Conservation (phyloP, 2,113 vertebrate genomes). For the Rhagologus leucostigma region DNA sequence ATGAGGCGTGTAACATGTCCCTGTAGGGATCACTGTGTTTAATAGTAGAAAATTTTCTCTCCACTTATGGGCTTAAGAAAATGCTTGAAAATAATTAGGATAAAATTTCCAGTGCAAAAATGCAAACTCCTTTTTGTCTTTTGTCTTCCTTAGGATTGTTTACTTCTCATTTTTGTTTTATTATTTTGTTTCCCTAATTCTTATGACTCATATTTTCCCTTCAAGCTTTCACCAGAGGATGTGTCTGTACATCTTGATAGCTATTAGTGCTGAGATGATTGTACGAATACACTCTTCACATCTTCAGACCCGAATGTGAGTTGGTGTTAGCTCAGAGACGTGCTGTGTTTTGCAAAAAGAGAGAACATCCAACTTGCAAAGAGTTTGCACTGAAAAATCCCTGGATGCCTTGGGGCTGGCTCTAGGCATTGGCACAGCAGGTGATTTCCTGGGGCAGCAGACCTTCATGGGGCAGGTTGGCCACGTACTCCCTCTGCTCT, state of each 20-base stretch:
- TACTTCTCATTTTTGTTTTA: neutral
- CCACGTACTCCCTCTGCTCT: fast-evolving
- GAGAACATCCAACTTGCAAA: neutral
- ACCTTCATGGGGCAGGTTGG: fast-evolving
- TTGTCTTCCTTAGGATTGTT: neutral
- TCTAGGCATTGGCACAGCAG: neutral
- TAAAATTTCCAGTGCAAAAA: neutral
- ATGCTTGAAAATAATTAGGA: neutral
- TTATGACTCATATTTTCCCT: neutral
- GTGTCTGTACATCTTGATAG: neutral
- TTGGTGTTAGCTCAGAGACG: neutral
- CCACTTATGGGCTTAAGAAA: neutral
- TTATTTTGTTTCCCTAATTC: neutral
- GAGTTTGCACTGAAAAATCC: neutral
- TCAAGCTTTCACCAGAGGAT: neutral
- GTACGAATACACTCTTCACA: neutral
- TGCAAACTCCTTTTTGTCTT: neutral
- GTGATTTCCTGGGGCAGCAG: neutral
- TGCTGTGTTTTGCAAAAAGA: neutral
- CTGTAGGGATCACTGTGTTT: neutral
- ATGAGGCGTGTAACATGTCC: neutral
- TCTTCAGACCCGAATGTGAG: neutral
- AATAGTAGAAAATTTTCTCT: neutral
- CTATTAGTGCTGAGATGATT: neutral
- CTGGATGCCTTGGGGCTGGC: neutral